Percentiles rank a stretch among this genome's conserved stretches.
These are phyloP conservation scores for Brachionus rubens DNA, from an alignment of 1,140 invertebrate species.

Conservation along the genomic window DNA sequence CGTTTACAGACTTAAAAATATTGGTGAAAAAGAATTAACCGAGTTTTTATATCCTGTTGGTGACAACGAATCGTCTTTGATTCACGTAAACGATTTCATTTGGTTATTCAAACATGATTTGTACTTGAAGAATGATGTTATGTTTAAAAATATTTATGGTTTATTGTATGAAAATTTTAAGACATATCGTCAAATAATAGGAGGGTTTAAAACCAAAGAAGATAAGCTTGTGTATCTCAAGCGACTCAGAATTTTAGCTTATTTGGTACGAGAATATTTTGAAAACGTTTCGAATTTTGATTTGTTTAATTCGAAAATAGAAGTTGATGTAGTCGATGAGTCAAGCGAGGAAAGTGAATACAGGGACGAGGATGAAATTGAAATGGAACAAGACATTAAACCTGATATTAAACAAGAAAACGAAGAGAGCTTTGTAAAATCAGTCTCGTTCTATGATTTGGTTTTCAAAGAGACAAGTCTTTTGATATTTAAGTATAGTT, in stretches of 20 bases:
- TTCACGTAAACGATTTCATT: background rate
- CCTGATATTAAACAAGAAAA: background rate
- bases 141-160: background rate
- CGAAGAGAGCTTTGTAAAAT: background rate
- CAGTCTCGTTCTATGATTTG: background rate
- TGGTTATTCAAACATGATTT: constrained; percentile 35
- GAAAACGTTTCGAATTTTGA: constrained; percentile 4
- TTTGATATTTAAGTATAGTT: background rate
- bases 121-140: background rate
- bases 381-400: background rate
- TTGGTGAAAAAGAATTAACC: background rate
- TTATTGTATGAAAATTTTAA: constrained; percentile 14
- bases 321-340: background rate
- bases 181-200: background rate
- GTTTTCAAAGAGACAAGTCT: background rate
- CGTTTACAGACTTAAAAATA: constrained; percentile 8
- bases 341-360: background rate
- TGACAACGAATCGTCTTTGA: background rate
- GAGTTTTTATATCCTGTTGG: background rate
- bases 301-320: background rate
- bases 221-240: background rate
- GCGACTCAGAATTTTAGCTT: background rate
- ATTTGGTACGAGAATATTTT: constrained; percentile 3
- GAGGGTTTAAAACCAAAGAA: background rate
- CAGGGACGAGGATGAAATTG: background rate